Evolutionary conservation across 2,888 invertebrate species (phyloP), one percentile per base, ranked within the genome.

Genomic region (Crematogaster levior): DNA sequence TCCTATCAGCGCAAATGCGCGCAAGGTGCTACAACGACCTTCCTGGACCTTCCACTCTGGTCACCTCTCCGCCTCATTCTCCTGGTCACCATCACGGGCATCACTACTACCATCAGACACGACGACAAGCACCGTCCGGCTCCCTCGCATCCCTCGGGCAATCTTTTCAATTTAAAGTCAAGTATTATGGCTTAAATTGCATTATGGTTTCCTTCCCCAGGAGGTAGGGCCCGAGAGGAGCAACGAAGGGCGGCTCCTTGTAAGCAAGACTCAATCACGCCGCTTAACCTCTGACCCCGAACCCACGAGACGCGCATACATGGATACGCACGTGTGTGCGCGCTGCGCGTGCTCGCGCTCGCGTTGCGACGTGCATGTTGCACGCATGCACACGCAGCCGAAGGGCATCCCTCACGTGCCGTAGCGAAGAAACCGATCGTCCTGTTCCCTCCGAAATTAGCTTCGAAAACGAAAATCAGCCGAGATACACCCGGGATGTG

Each of bases 121-220:
- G 77, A 79, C 77, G 77, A 70, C 77, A 79, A 79, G 77, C 77
- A 72, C 72, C 80, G 85, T 80, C 88, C 82, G 77, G 92, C 93
- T 93, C 93, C 92, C 93, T 93, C 92, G 91, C 93, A 93, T 93
- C 94, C 94, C 93, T 91, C 93, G 93, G 94, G 93, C 94, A 94
- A 94, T 94, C 93, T 94, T 94, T 94, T 94, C 94, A 94, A 94
- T 94, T 94, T 94, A 94, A 94, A 94, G 94, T 94, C 94, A 94
- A 94, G 94, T 92, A 94, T 94, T 94, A 94, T 94, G 91, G 93
- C 92, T 94, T 92, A 93, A 94, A 94, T 94, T 94, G 94, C 94
- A 94, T 94, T 94, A 94, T 93, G 94, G 93, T 93, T 93, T 92
- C 91, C 92, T 92, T 92, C 90, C 92, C 91, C 91, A 90, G 88